Base-by-base conservation (phyloP, 2,113 vertebrate species). In the Macquaria ambigua region DNA sequence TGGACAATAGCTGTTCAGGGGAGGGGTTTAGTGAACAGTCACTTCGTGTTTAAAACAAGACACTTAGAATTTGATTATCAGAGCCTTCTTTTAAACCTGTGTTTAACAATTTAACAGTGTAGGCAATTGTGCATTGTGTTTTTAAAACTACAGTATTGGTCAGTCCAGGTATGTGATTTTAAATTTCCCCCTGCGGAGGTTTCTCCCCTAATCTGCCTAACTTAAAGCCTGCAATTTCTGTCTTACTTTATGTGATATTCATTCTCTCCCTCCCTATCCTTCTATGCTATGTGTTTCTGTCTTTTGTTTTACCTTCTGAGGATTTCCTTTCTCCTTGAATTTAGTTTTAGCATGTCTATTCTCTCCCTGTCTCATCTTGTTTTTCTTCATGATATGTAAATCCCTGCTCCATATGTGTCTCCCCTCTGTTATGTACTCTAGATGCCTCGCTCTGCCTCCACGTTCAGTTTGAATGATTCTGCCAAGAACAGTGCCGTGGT, bases 371-470 rank as follows among this genome's bases (percentile, higher is more conserved):
- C 9, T 64, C 2, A 1, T 39, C 41, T 70, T 25, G 2, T 16
- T 67, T 39, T 63, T 11, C 20, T 52, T 48, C 58, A 55, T 79
- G 39, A 82, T 68, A 12, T 88, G 31, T 88, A 78, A 85, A 77
- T 90, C 3, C 31, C 2, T 75, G 61, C 74, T 85, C 61, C 68
- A 6, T 87, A n/a, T 90, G 25, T 91, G 34, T 89, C 71, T 88
- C 56, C 69, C 63, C 77, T 92, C 90, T 94, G 71, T 93, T 86
- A 43, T 84, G 81, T 93, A 86, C 87, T 88, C 96, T 94, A 98
- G 97, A 97, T 98, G 88, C 94, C 92, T 88, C 91, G 89, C 87
- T 97, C 95, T 83, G 81, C 97, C 86, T 97, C 97, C 63, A 95
- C 92, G 0, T 93, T 95, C 95, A 97, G 68, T 95, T 87, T 97